phyloP scores from a whole-genome alignment of 2,113 vertebrate genomes.

The Xiphophorus couchianus region DNA sequence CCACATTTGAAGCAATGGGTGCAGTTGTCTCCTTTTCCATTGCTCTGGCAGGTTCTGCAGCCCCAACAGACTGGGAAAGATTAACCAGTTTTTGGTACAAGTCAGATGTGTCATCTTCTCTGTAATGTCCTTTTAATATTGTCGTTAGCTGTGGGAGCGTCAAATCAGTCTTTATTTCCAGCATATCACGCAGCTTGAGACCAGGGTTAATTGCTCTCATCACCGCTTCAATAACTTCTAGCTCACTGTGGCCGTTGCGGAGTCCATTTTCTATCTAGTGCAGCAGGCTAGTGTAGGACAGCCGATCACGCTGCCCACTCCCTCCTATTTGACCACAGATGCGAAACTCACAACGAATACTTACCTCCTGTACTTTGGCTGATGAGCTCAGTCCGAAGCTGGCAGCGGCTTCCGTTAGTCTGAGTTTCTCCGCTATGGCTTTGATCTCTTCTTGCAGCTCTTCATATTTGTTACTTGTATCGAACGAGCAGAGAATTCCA shows the following conservation, averaged over 20 bases:
- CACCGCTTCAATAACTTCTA: slow-evolving; percentile 13
- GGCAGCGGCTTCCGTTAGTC: background rate
- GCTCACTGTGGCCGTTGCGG: slow-evolving; percentile 4
- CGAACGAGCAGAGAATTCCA: background rate
- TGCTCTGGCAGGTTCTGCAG: no score
- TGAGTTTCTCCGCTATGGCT: background rate
- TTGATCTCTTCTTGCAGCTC: background rate
- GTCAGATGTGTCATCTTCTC: background rate
- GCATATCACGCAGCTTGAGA: background rate
- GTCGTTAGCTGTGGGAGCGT: background rate
- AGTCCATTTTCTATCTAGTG: background rate
- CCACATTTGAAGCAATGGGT: no score
- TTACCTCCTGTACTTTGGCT: background rate
- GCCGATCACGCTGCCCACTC: background rate
- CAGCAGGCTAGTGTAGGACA: background rate
- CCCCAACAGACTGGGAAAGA: background rate
- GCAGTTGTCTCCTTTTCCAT: no score
- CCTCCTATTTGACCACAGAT: slow-evolving; percentile 1
- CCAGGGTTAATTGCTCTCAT: background rate
- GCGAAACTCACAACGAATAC: background rate
- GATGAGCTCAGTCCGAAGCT: background rate
- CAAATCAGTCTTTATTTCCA: background rate
- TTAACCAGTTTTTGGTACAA: slow-evolving; percentile 1
- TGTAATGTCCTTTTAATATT: slow-evolving; percentile 12
- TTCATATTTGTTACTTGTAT: background rate